A percentile compares a stretch with the other conserved stretches of the same genome.
These are phyloP conservation scores for Oryzias javanicus DNA, from an alignment of 2,113 vertebrate genomes.

Conservation along the genomic window DNA sequence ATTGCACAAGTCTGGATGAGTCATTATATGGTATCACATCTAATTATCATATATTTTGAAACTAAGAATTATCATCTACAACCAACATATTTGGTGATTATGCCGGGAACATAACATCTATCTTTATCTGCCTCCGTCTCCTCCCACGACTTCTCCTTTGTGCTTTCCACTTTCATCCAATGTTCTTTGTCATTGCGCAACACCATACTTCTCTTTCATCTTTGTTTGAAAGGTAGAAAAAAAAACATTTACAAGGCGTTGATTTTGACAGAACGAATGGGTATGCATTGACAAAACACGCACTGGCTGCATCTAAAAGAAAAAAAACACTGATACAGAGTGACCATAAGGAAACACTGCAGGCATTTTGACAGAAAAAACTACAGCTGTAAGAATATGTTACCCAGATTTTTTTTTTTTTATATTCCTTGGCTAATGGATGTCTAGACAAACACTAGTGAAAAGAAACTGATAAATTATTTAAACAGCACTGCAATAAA, in stretches of 20 bases:
- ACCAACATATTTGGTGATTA: conserved; percentile 51
- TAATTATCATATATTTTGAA: conserved; percentile 58
- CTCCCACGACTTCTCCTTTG: conserved; percentile 43
- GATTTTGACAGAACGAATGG: conserved; percentile 21
- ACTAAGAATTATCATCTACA: conserved; percentile 43
- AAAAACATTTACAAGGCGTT: conserved; percentile 31
- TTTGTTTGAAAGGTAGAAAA: conserved; percentile 13
- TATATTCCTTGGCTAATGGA: conserved; percentile 24
- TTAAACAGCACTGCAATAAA: too few relatives aligned
- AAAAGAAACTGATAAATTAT: too few relatives aligned
- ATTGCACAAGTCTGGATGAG: conserved; percentile 35
- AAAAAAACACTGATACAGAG: conserved; percentile 50
- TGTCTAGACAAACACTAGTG: conserved; percentile 15
- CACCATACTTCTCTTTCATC: conserved; percentile 28
- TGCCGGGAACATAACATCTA: conserved; percentile 44
- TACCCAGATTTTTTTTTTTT: conserved; percentile 21
- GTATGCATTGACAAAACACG: too few relatives aligned
- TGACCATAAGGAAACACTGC: conserved; percentile 63
- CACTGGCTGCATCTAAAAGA: conserved; percentile 53
- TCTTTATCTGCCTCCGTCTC: conserved; percentile 52
- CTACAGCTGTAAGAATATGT: conserved; percentile 30
- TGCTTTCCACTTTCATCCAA: conserved; percentile 28
- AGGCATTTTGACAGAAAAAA: conserved; percentile 16
- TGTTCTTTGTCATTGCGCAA: conserved; percentile 10
- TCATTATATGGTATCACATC: conserved; percentile 51